Percentiles rank a stretch among this genome's conserved stretches.
These are phyloP conservation scores for Mus spicilegus DNA, from an alignment of 2,113 vertebrate species.

Conservation along the genomic window DNA sequence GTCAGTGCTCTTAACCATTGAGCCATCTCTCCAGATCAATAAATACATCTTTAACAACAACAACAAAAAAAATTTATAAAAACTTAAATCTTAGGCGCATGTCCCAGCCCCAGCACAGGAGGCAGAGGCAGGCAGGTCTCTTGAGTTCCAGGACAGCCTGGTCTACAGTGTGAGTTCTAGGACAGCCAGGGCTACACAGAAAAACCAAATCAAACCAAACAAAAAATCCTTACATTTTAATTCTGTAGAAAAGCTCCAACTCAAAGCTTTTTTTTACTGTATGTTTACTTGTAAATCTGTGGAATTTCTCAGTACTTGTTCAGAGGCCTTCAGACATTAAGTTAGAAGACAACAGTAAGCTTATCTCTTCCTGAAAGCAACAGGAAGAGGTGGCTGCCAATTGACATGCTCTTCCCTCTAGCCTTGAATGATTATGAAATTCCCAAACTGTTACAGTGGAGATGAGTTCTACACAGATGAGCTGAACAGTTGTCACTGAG, in stretches of 20 bases:
- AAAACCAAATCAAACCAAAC: neutral
- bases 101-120: neutral
- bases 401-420: neutral
- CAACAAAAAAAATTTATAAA: no score
- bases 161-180: neutral
- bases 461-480: neutral
- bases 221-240: neutral
- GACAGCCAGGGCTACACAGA: neutral
- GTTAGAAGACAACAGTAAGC: neutral
- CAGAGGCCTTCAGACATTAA: conserved; percentile 28
- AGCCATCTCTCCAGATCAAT: no score
- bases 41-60: no score
- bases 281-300: conserved; percentile 17
- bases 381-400: conserved; percentile 20
- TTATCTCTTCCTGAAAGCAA: neutral
- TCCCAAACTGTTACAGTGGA: neutral
- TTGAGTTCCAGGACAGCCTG: neutral
- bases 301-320: conserved; percentile 48
- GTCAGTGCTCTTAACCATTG: no score
- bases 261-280: conserved; percentile 38
- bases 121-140: neutral
- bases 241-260: conserved; percentile 26
- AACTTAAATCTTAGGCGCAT: neutral
- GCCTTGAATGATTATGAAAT: neutral
- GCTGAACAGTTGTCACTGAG: neutral